Percentiles rank a stretch among this genome's conserved stretches.
phyloP scores from a whole-genome alignment of 2,113 vertebrate species.

The Trichomycterus rosablanca region DNA sequence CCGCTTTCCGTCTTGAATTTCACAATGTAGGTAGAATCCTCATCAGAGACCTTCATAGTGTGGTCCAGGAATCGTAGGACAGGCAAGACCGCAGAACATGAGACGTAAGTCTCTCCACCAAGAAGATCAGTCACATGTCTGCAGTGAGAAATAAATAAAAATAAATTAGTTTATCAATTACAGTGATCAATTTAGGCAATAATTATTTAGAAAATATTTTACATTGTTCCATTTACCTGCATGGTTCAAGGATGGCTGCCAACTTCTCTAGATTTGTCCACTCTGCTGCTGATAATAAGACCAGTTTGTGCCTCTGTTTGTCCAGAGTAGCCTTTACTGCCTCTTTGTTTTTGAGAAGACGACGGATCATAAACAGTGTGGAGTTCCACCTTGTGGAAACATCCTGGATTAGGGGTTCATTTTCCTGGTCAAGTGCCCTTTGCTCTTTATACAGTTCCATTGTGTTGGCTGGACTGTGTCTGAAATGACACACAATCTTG shows the following conservation, averaged over 20 bases:
- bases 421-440: background rate
- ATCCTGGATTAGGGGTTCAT: conserved; percentile 21
- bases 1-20: conserved; percentile 1
- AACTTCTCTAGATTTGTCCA: conserved; percentile 13
- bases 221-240: conserved; percentile 26
- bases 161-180: too few species aligned
- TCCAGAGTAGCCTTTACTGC: conserved; percentile 12
- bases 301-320: conserved; percentile 27
- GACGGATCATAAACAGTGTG: background rate
- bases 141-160: too few species aligned
- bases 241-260: conserved; percentile 16
- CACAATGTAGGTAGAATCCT: conserved; percentile 5
- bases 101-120: too few species aligned
- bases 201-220: too few species aligned
- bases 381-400: conserved; percentile 25
- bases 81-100: too few species aligned
- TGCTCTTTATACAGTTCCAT: too few species aligned
- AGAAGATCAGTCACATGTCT: too few species aligned
- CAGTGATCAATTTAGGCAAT: too few species aligned
- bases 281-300: conserved; percentile 14
- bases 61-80: conserved; percentile 28
- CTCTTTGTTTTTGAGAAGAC: conserved; percentile 10
- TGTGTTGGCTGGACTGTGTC: too few species aligned
- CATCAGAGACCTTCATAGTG: conserved; percentile 42
- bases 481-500: too few species aligned